phyloP scores from a whole-genome alignment of 2,113 vertebrate species.

The Diphyllodes magnificus region DNA sequence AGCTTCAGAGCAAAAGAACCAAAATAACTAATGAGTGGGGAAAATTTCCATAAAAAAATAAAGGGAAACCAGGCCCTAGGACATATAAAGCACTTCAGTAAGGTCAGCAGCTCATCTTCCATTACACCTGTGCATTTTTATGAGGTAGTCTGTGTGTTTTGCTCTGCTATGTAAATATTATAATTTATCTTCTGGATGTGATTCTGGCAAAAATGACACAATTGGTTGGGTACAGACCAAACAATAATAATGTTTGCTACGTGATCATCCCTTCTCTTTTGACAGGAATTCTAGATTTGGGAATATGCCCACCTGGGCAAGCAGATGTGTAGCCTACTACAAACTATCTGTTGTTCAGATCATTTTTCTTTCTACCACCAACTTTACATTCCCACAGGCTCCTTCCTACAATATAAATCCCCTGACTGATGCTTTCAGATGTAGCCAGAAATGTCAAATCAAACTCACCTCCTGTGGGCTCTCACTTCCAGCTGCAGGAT shows the following conservation, averaged over 20 bases:
- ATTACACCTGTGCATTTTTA: neutral
- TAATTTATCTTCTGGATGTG: neutral
- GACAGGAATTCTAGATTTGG: neutral
- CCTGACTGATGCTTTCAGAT: neutral
- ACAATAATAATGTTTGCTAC: neutral
- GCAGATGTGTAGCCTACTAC: neutral
- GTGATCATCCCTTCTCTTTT: neutral
- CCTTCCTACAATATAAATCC: neutral
- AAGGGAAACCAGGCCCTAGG: neutral
- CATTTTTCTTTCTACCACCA: neutral
- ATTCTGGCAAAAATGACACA: neutral
- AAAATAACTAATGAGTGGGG: neutral
- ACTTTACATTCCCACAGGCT: neutral
- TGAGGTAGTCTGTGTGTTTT: neutral
- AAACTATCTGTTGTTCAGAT: neutral
- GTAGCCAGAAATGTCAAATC: neutral
- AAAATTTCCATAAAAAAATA: neutral
- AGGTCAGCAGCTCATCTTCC: neutral
- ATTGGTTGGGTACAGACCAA: rapidly evolving
- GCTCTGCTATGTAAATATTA: neutral
- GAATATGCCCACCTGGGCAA: neutral
- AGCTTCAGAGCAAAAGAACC: neutral
- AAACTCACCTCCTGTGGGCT: neutral
- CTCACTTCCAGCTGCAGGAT: neutral
- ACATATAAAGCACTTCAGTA: neutral